Evolutionary conservation across 2,888 invertebrate genomes (phyloP), one percentile per base, ranked within the genome.

Genomic region (Agrochola lota): DNA sequence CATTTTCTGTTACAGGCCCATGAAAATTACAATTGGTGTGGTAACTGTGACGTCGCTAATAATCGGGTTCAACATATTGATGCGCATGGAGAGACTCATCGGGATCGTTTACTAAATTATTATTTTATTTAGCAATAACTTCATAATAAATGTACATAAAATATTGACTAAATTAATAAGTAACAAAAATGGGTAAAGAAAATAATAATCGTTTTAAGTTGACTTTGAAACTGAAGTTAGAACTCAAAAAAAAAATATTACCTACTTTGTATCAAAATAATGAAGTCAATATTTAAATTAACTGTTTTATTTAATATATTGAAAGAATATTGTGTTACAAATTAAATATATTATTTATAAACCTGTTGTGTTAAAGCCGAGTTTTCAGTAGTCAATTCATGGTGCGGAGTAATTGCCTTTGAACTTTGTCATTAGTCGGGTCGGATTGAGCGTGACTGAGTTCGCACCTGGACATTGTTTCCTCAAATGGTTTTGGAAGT

Each of bases 11-110:
- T 90, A 40, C 94, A 96, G 96, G 66, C 93, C 96, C 1, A 96
- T 96, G 96, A 96, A 96, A 90, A 89, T 96, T 26, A 96, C 96
- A 17, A 94, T 96, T 74, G 95, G 91, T 20, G 93, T 96, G 30
- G 94, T 96, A 55, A 94, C 94, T 5, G 72, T 94, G 62, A 96
- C 96, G 23, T 93, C 95, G n/a, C 35, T 96, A 1, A 76, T 96
- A 3, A 88, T 96, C 26, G 94, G 91, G 2, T 91, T 95, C 87
- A 95, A 96, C 81, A 60, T 96, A 12, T 23, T 96, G 17, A 60
- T 94, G 55, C 93, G 94, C 63, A 88, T 96, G 80, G 94, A 95
- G 82, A 91, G 85, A 76, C 20, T 94, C 1, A 77, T 95, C 8
- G 92, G 90, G 63, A 77, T 91, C 55, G 15, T 82, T 17, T 84